Evolutionary conservation across 2,888 invertebrate genomes (phyloP), one percentile per base, ranked within the genome.

Genomic region (Tridacna crocea): DNA sequence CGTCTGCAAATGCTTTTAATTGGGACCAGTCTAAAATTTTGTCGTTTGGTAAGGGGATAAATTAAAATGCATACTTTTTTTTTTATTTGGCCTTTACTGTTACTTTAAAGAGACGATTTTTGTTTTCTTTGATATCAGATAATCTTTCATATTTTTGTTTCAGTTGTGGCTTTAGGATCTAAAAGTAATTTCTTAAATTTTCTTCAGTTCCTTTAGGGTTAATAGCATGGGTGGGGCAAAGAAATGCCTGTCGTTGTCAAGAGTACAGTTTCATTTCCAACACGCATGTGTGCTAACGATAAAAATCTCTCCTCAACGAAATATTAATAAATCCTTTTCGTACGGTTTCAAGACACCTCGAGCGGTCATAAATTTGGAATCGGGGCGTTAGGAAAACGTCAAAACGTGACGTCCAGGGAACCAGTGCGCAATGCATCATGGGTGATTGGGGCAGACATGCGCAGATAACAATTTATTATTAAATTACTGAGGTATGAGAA

Each of bases 281-380:
- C 36, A 36, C 36, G 36, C 81, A 70, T 84, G 81, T 81, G 68
- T 66, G 72, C 27, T 51, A 19, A 55, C 60, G 80, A 83, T 80
- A 83, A 78, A 76, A 76, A 58, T 60, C 73, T 73, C 19, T 47
- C 8, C 72, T 72, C 65, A 76, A 81, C 73, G 81, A 81, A 81
- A 68, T 84, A 84, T 84, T 81, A 84, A 84, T 84, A 84, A 79
- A 84, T 84, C 81, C 84, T 76, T 63, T 66, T 77, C 81, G n/a
- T 68, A 79, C 81, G 81, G 77, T 77, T 74, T 66, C 79, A 70
- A 76, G 74, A 75, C 79, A 75, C 77, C 77, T 63, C 72, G 70
- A 24, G 47, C 24, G 47, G 74, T 78, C 83, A 83, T 83, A 83
- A 83, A 83, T 83, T 75, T 48, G 55, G 73, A 58, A 27, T 75